Evolutionary conservation across 2,797 vertebrate species (phyloP).

Genomic region (Coreius guichenoti): DNA sequence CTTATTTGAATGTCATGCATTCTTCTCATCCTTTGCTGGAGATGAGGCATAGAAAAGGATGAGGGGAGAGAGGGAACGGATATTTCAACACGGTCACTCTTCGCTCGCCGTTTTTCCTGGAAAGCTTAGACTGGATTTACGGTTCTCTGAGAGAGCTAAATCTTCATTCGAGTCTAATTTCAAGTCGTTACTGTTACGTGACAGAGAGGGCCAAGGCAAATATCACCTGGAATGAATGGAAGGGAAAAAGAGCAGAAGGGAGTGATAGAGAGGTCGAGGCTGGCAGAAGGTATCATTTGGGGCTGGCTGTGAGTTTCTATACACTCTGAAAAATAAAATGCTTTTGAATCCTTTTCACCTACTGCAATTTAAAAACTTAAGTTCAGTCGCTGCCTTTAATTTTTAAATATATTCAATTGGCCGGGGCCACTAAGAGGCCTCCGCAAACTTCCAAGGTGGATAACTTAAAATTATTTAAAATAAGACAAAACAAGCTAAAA

Average conservation of each 20-base stretch:
- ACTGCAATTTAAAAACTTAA: not conserved
- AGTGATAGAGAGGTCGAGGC: conserved; percentile 9
- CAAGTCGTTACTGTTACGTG: conserved; percentile 50
- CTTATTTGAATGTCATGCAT: conserved; percentile 53
- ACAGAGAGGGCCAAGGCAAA: conserved; percentile 43
- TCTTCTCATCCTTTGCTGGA: conserved; percentile 39
- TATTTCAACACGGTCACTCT: conserved; percentile 28
- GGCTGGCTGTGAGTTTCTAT: not conserved
- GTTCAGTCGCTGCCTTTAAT: not conserved
- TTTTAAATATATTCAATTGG: no score
- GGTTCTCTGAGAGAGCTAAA: conserved; percentile 42
- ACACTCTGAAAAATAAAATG: not conserved
- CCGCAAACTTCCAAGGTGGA: not conserved
- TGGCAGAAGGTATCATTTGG: not conserved
- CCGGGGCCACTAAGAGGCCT: no score
- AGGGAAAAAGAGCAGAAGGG: not conserved
- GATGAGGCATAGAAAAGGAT: conserved; percentile 16
- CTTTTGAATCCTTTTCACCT: not conserved
- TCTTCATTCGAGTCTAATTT: conserved; percentile 43
- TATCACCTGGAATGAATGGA: conserved; percentile 29
- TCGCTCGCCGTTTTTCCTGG: conserved; percentile 28
- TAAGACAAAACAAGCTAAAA: no score
- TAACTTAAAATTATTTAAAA: no score
- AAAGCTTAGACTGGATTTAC: conserved; percentile 37
- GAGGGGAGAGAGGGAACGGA: not conserved